Percentiles rank a stretch among this genome's conserved stretches.
Evolutionary conservation across 2,888 invertebrate genomes (phyloP).

Genomic region (Agonopterix arenella): DNA sequence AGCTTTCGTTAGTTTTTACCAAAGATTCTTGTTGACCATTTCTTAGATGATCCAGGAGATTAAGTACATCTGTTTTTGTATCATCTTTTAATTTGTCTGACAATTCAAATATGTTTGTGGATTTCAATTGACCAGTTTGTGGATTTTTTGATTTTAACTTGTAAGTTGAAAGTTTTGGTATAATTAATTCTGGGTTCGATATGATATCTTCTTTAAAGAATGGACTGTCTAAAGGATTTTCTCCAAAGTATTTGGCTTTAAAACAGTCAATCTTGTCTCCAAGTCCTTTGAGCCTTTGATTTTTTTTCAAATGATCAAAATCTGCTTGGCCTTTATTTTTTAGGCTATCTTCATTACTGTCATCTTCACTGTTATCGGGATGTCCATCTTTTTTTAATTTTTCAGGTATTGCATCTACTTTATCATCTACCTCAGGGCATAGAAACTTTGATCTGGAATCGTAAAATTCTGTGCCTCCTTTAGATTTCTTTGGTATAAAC

Average conservation of each 20-base stretch:
- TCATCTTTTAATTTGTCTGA: slow-evolving; percentile 15
- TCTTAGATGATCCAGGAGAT: slow-evolving; percentile 30
- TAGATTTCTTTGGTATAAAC: slow-evolving; percentile 79
- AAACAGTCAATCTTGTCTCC: slow-evolving; percentile 86
- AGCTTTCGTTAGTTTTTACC: slow-evolving; percentile 15
- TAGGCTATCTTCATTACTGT: slow-evolving; percentile 29
- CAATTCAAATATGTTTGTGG: slow-evolving; percentile 8
- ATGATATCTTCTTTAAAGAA: slow-evolving; percentile 79
- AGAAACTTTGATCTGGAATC: slow-evolving; percentile 73
- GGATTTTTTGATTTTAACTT: slow-evolving; percentile 19
- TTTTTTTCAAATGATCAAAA: slow-evolving; percentile 40
- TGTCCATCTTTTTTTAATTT: slow-evolving; percentile 50
- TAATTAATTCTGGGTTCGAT: slow-evolving; percentile 60
- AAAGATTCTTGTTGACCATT: slow-evolving; percentile 18
- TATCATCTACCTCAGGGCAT: slow-evolving; percentile 74
- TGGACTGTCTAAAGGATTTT: slow-evolving; percentile 85
- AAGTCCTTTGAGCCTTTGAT: slow-evolving; percentile 76
- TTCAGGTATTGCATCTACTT: slow-evolving; percentile 75
- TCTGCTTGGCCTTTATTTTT: slow-evolving; percentile 32
- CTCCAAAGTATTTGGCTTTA: slow-evolving; percentile 84
- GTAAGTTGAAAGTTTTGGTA: slow-evolving; percentile 29
- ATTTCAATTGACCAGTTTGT: slow-evolving; percentile 12
- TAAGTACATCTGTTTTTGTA: slow-evolving; percentile 22
- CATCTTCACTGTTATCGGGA: slow-evolving; percentile 39
- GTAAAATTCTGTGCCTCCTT: slow-evolving; percentile 84